phyloP scores from a whole-genome alignment of 2,888 invertebrate genomes.

The Apotomis betuletana region DNA sequence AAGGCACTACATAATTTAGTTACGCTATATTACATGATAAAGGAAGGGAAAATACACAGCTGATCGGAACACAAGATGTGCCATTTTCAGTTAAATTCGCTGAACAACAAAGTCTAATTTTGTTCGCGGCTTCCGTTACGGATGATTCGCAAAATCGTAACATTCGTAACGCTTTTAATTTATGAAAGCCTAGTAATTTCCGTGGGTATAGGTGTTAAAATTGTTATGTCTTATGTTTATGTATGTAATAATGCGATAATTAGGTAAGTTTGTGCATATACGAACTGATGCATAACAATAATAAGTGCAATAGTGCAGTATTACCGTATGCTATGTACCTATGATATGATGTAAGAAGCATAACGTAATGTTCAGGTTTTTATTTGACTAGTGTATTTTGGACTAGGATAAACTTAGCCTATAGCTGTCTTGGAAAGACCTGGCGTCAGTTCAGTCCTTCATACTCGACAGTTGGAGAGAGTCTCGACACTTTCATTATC shows the following conservation, averaged over 20 bases:
- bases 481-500: too few relatives aligned
- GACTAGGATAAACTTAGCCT: too few relatives aligned
- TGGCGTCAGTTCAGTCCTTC: too few relatives aligned
- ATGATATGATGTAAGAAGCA: background rate
- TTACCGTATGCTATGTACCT: too few relatives aligned
- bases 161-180: constrained; percentile 44
- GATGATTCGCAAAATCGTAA: constrained; percentile 50
- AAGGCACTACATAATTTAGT: constrained; percentile 35
- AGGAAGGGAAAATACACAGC: constrained; percentile 34
- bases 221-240: constrained; percentile 24
- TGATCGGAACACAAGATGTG: constrained; percentile 15
- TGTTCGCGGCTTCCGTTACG: constrained; percentile 33
- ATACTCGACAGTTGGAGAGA: too few relatives aligned
- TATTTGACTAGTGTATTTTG: too few relatives aligned
- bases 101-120: constrained; percentile 5
- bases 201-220: constrained; percentile 47
- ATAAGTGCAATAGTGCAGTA: background rate
- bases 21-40: constrained; percentile 39
- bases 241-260: constrained; percentile 22
- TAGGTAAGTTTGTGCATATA: constrained; percentile 12
- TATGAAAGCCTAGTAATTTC: constrained; percentile 52
- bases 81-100: constrained; percentile 4
- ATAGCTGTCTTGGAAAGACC: too few relatives aligned
- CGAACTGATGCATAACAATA: constrained; percentile 14
- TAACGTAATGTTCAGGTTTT: background rate